Evolutionary conservation across 2,797 vertebrate genomes (phyloP), one percentile per base, ranked within the genome.

Genomic region (Gorsachius magnificus): DNA sequence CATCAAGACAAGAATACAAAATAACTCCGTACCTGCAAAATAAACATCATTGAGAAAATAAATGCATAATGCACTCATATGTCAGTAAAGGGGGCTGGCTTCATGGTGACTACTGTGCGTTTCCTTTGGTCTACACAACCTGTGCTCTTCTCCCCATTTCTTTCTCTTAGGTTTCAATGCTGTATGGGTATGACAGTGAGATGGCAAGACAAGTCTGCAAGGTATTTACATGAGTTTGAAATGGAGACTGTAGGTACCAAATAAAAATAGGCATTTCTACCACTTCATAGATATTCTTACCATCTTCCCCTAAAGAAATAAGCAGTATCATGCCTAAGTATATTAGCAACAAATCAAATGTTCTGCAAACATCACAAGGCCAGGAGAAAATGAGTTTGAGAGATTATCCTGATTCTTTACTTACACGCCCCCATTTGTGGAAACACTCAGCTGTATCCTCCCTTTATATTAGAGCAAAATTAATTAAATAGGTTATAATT

Each of bases 401-500:
- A 87, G 54, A 92, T 93, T 87, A 90, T 54, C 54, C 41, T 57
- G 63, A 63, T 45, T 86, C 78, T 89, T 79, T 38, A 51, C n/a
- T 68, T 65, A 70, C 31, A 91, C 43, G 1, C 61, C 82, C 63
- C 41, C 79, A 86, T 69, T 72, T 85, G 45, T 70, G 43, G 72
- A 78, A 94, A 93, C 82, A 76, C 28, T 93, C 84, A 78, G 43
- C 38, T 88, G 58, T 86, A 91, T 84, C 91, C 89, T 95, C 95
- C 94, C 85, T 72, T 82, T 91, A 58, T 88, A 94, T 94, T 83
- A 95, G 18, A 88, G 51, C n/a, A 81, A 93, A 97, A 95, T 89
- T 94, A 96, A 95, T 96, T 96, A 86, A 95, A 94, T 69, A 70
- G 61, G 75, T 60, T 83, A 89, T 66, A 56, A 69, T 89, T 94